Evolutionary conservation across 2,888 invertebrate genomes (phyloP), one percentile per base, ranked within the genome.

Genomic region (Cyclophora albipunctata): DNA sequence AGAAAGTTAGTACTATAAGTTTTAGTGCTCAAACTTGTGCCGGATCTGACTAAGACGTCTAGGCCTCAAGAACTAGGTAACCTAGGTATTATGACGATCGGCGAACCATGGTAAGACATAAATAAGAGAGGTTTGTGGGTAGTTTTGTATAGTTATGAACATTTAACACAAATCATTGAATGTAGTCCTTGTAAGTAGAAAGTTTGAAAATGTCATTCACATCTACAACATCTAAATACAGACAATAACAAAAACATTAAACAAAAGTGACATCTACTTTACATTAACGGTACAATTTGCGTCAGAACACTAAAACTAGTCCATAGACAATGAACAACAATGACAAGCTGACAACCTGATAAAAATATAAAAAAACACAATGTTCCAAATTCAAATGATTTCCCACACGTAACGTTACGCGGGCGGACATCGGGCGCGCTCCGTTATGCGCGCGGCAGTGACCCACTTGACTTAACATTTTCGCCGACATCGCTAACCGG

Each of bases 341-440:
- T 84, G 67, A 77, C 68, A 71, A 69, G 37, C 68, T 75, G 74
- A 69, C 70, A 75, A 69, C 65, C 63, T 67, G 73, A 82, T 82
- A 79, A 82, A 82, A 78, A 71, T 64, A 69, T 67, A 72, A 78
- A 84, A 84, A 78, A 81, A 78, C 70, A 64, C 66, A 67, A 66
- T 73, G 87, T 85, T 85, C 87, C 84, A 84, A 88, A 88, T 88
- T 86, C 85, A 79, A 85, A 84, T 85, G 82, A 84, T 88, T 88
- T 88, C 87, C 87, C 87, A 88, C 87, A 87, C 87, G 87, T 87
- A 87, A 87, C 81, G 87, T 87, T 87, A 86, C 85, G 86, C 87
- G 84, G 83, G 84, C 86, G 85, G 81, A 77, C 84, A 87, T 76
- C 76, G 77, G 79, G 87, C 75, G 77, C 87, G 75, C 55, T 76